Conservation (phyloP, 2,113 vertebrate species). For the Nipponia nippon region DNA sequence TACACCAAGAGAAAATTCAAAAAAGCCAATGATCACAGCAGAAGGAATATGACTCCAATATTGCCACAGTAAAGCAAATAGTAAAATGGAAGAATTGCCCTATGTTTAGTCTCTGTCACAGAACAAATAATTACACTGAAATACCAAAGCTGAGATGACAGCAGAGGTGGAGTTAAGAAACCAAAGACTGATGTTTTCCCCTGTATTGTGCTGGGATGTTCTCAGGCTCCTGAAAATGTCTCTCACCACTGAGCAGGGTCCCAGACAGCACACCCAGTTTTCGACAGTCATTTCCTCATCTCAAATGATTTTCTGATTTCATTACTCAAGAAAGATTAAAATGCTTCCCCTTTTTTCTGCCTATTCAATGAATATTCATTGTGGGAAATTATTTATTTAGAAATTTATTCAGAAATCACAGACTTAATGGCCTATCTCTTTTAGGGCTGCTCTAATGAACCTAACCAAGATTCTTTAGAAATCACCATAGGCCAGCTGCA, state of each 20-base stretch:
- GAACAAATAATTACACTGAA: conserved; percentile 63
- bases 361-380: background rate
- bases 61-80: conserved; percentile 30
- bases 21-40: background rate
- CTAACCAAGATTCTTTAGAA: background rate
- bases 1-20: background rate
- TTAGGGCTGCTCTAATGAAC: background rate
- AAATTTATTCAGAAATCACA: conserved; percentile 43
- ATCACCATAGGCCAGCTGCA: background rate
- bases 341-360: background rate
- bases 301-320: conserved; percentile 51
- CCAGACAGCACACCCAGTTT: background rate
- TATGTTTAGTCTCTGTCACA: conserved; percentile 53
- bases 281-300: conserved; percentile 39
- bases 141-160: conserved; percentile 47
- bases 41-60: conserved; percentile 19
- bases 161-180: conserved; percentile 45
- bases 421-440: background rate
- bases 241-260: background rate
- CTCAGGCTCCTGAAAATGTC: background rate
- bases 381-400: background rate
- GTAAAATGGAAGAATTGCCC: conserved; percentile 50
- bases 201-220: background rate
- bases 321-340: conserved; percentile 19
- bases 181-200: background rate